Evolutionary conservation across 2,888 invertebrate genomes (phyloP).

Genomic region (Meiosimyza decipiens): DNA sequence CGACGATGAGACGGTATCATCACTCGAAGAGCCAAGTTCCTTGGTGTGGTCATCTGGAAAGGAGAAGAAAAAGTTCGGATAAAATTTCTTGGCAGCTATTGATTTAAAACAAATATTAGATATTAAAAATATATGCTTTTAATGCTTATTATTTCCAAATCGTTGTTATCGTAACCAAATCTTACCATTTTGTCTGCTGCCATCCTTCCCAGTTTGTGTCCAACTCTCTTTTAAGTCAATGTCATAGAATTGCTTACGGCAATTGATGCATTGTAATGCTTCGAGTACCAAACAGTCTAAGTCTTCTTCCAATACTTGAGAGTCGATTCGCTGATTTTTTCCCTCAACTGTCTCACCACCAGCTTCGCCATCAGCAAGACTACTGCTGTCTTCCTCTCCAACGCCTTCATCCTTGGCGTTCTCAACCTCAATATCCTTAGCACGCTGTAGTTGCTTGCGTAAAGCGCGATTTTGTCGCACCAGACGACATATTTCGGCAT

Average conservation of each 20-base stretch:
- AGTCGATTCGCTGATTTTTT: constrained; percentile 9
- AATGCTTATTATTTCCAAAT: too few relatives aligned
- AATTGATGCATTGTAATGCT: constrained; percentile 65
- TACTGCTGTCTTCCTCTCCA: constrained; percentile 46
- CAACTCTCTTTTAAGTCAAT: constrained; percentile 60
- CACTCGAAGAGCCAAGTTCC: constrained; percentile 65
- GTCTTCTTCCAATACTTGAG: constrained; percentile 35
- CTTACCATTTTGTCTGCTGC: constrained; percentile 57
- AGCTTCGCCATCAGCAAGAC: constrained; percentile 46
- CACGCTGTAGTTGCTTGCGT: constrained; percentile 53
- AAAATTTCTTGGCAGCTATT: not conserved
- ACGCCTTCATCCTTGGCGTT: constrained; percentile 53
- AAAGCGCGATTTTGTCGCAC: constrained; percentile 60
- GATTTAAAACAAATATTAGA: not conserved
- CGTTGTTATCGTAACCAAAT: not conserved
- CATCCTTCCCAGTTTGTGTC: constrained; percentile 59
- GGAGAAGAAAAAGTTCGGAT: not conserved
- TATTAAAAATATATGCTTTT: too few relatives aligned
- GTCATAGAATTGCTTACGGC: constrained; percentile 65
- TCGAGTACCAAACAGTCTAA: constrained; percentile 60
- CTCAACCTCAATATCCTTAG: constrained; percentile 46
- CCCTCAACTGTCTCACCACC: constrained; percentile 32
- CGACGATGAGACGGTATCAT: constrained; percentile 66
- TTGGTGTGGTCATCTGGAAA: constrained; percentile 54
- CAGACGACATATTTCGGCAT: constrained; percentile 62